Base-by-base conservation (phyloP, 2,113 vertebrate species). In the Myiozetetes cayanensis region DNA sequence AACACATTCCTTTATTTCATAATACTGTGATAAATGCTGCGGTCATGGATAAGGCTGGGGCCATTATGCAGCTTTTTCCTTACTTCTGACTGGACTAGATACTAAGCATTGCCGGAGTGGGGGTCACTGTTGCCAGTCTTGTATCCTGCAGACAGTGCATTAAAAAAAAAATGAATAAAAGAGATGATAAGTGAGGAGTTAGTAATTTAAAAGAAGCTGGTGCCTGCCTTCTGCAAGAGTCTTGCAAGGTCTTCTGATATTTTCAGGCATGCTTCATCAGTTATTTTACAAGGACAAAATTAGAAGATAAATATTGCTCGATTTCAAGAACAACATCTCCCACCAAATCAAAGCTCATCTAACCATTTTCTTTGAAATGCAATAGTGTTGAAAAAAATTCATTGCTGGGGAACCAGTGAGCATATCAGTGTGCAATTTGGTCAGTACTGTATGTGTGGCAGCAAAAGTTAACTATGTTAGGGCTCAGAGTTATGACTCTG, bases 111-210 rank as follows among this genome's bases (percentile, higher is more conserved):
- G 44, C n/a, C 43, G 46, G 8, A 23, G 2, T 19, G 8, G 7
- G 7, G 4, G 43, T 25, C 9, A 10, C 8, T 62, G 0, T 21
- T 55, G n/a, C 52, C n/a, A 35, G 7, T 33, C 30, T 30, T 24
- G 18, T 33, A 11, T 56, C 15, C 13, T 46, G 21, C 3, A 6
- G 39, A 44, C 11, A 63, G n/a, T 30, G 11, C 13, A 5, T 68
- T 66, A 12, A 41, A 41, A 41, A 41, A 41, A 41, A 53, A 62
- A 39, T 31, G 31, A 46, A n/a, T 14, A 37, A 35, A 33, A 39
- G 4, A 68, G 28, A 6, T 31, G 33, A 9, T 16, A 14, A 63
- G 15, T 14, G 12, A n/a, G 21, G 9, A 0, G 1, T 33, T 46
- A 35, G 8, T 68, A 3, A 31, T 63, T 53, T 37, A 18, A 17